phyloP scores from a whole-genome alignment of 2,797 vertebrate species.

The Craterocephalus amniculus region DNA sequence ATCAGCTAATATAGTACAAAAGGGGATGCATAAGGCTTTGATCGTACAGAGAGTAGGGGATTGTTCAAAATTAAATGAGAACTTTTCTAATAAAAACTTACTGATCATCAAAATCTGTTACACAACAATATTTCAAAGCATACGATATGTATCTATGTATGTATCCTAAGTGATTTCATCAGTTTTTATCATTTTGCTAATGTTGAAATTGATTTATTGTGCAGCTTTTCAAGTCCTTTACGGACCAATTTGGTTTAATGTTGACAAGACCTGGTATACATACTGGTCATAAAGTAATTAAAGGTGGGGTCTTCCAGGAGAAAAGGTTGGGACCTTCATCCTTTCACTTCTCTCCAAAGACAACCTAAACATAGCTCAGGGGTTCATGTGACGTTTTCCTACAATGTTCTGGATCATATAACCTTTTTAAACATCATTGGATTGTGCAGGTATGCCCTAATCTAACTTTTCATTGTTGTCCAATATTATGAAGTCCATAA shows the following conservation, averaged over 20 bases:
- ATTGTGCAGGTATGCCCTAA: too few species aligned
- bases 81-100: neutral
- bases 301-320: neutral
- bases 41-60: neutral
- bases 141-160: too few species aligned
- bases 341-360: neutral
- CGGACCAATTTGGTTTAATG: neutral
- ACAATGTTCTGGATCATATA: too few species aligned
- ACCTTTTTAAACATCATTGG: too few species aligned
- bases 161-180: too few species aligned
- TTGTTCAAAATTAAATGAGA: neutral
- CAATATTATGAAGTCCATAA: too few species aligned
- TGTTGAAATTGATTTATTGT: neutral
- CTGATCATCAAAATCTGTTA: neutral
- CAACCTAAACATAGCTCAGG: too few species aligned
- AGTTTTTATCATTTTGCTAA: neutral
- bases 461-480: too few species aligned
- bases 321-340: neutral
- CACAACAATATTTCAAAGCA: neutral
- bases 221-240: neutral
- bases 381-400: too few species aligned
- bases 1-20: neutral
- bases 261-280: neutral
- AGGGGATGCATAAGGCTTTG: neutral
- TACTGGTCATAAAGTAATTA: neutral